Conservation (phyloP, 2,797 vertebrate genomes). For the Pseudochirops cupreus region DNA sequence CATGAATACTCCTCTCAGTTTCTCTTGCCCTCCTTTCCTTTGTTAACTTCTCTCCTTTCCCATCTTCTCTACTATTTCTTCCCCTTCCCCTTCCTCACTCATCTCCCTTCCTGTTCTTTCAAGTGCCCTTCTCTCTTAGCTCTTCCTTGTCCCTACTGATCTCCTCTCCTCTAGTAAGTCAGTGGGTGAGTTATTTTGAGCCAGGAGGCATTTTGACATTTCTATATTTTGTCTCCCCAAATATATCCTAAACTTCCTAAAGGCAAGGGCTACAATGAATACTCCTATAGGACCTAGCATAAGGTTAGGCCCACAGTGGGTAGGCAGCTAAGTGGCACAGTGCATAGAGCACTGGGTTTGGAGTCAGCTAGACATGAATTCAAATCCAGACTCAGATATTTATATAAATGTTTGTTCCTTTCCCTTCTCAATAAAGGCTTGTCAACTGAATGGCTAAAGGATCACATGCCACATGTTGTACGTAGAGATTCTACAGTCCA, state of each 20-base stretch:
- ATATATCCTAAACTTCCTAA: not conserved
- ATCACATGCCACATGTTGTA: not conserved
- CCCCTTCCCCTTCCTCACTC: not conserved
- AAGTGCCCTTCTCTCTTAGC: not conserved
- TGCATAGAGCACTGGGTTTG: not conserved
- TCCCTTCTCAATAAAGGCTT: not conserved
- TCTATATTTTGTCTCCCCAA: not conserved
- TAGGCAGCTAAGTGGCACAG: not conserved
- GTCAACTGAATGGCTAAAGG: not conserved
- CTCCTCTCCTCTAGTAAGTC: not conserved
- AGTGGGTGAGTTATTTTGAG: not conserved
- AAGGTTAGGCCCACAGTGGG: not conserved
- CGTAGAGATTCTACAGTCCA: not conserved
- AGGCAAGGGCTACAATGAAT: not conserved
- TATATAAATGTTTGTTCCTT: not conserved
- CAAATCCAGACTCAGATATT: not conserved
- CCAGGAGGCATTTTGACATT: not conserved
- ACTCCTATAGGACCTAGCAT: not conserved
- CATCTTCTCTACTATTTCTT: not conserved
- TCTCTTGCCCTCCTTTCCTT: not conserved
- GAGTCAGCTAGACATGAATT: not conserved
- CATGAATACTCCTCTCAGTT: not conserved
- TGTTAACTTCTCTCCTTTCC: not conserved
- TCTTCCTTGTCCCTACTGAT: not conserved
- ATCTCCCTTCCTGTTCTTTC: not conserved